A percentile compares a stretch with the other conserved stretches of the same genome.
Conservation (phyloP, 2,113 vertebrate species). For the Myrmecobius fasciatus region DNA sequence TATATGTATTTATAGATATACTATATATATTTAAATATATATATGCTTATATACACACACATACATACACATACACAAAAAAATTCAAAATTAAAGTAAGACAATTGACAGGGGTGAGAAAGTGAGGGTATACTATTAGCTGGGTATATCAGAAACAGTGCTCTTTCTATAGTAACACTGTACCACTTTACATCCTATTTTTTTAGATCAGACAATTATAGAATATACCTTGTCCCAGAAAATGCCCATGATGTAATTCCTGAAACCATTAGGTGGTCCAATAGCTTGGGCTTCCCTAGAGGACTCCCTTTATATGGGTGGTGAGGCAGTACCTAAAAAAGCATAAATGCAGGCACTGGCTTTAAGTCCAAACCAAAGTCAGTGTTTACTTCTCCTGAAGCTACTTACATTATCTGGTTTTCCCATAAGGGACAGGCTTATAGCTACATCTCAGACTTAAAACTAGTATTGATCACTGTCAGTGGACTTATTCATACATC, state of each 20-base stretch:
- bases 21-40: background rate
- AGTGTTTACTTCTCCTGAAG: background rate
- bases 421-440: conserved; percentile 56
- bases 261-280: background rate
- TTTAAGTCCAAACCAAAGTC: conserved; percentile 10
- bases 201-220: background rate
- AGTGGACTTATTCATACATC: conserved; percentile 56
- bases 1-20: background rate
- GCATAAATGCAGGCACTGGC: conserved; percentile 2
- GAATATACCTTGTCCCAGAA: background rate
- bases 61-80: background rate
- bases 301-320: background rate
- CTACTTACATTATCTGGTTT: conserved; percentile 47
- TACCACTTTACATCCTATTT: background rate
- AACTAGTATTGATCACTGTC: conserved; percentile 63
- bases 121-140: background rate
- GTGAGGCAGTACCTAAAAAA: background rate
- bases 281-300: background rate
- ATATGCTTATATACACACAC: background rate
- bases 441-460: conserved; percentile 62
- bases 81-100: background rate
- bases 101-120: background rate
- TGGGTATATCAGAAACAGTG: background rate
- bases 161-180: background rate
- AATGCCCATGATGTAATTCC: background rate